Base-by-base conservation (phyloP, 2,888 invertebrate species). In the Eubasilissa splendida region DNA sequence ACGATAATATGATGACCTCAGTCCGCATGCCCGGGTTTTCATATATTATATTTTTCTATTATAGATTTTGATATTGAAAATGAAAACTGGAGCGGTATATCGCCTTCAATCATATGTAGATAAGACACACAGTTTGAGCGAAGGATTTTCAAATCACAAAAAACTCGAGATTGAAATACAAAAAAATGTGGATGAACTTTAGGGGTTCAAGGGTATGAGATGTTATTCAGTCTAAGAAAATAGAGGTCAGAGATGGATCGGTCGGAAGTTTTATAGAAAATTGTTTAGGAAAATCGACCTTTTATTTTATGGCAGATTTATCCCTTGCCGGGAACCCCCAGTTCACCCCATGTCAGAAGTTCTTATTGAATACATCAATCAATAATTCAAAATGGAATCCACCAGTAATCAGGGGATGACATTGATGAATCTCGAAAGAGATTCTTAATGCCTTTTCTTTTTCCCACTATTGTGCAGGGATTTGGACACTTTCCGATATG, bases 331-430 rank as follows among this genome's bases (percentile, higher is more conserved):
- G 14, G n/a, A 10, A 31, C 54, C 31, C 5, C 75, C 42, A 75
- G 9, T 60, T 10, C 60, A 3, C 52, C 22, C 53, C 14, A 22
- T 50, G 75, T 75, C 75, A 75, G 60, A 60, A 50, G 59, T 59
- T 60, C 60, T 60, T 52, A 60, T 60, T 59, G 75, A 60, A 60
- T 50, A 59, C 75, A 75, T 75, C 75, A 59, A 75, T 75, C 75
- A 59, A 75, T 75, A 75, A 52, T 50, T 59, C 75, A n/a, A 11
- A 52, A 60, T 75, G 50, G 59, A 52, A 22, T 59, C 74, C 74
- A 14, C 59, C 50, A 75, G 75, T 60, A 75, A 75, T 75, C 75
- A 52, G 50, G 75, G 60, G 5, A 10, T 60, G 75, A 60, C 75
- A 75, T 12, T 75, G 75, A 75, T 75, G 60, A 60, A 75, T 75